Base-by-base conservation (phyloP, 2,888 invertebrate genomes). In the Urechis unicinctus region DNA sequence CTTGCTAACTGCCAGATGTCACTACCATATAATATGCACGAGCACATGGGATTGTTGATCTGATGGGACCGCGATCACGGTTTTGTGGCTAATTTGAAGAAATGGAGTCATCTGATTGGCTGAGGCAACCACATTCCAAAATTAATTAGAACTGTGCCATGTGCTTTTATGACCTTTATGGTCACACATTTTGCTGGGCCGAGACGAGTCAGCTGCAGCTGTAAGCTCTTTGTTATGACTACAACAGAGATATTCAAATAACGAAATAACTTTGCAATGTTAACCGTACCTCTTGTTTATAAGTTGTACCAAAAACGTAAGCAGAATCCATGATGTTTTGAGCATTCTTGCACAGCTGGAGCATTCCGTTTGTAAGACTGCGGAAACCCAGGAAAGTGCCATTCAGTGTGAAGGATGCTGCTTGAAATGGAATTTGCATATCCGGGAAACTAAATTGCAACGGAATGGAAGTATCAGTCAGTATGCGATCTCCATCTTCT, bases 221-320 rank as follows among this genome's bases (percentile, higher is more conserved):
- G 9, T 36, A 17, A 36, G 9, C 17, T 36, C 36, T 36, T 36
- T 9, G 17, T 17, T 17, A 13, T 36, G 36, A 36, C 36, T 36
- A 36, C 36, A 36, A 9, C 36, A 36, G 17, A 13, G 36, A 36
- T 17, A 9, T 36, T 36, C 36, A n/a, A n/a, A n/a, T n/a, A n/a
- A n/a, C n/a, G n/a, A n/a, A n/a, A n/a, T n/a, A n/a, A n/a, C n/a
- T n/a, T n/a, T n/a, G n/a, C n/a, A n/a, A n/a, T n/a, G n/a, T n/a
- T n/a, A n/a, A n/a, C n/a, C n/a, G n/a, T n/a, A 56, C 60, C 43
- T 48, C 4, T 42, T 58, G 58, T 28, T 53, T 25, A 31, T 74
- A 80, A 21, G 66, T 64, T 9, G 77, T 73, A 21, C 80, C 80
- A 65, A 80, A 79, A 22, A 60, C 59, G 58, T 66, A 78, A 3